Percentiles rank a stretch among this genome's conserved stretches.
These are phyloP conservation scores for Coreoperca whiteheadi DNA, from an alignment of 2,113 vertebrate genomes.

Conservation along the genomic window DNA sequence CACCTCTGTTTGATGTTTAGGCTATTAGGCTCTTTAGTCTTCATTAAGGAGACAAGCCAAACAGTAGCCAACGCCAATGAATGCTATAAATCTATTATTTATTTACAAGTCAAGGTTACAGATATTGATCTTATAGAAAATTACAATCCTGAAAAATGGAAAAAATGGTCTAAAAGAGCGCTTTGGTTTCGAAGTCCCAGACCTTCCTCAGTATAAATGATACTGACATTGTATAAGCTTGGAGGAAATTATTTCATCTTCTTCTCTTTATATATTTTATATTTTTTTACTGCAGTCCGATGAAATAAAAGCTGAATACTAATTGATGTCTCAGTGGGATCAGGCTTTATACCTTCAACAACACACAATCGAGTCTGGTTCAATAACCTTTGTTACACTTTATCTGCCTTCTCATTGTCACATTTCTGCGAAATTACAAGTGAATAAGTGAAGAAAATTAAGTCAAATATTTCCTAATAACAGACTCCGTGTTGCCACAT, in stretches of 20 bases:
- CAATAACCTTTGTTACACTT: constrained; percentile 50
- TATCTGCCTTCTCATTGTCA: constrained; percentile 28
- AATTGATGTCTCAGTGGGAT: constrained; percentile 56
- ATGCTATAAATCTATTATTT: constrained; percentile 37
- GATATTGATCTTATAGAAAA: constrained; percentile 32
- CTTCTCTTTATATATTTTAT: constrained; percentile 36
- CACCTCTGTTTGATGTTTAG: constrained; percentile 56
- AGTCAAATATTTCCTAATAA: constrained; percentile 27
- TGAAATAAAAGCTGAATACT: constrained; percentile 60
- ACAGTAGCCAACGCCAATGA: constrained; percentile 27
- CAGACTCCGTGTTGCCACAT: background rate
- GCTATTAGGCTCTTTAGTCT: constrained; percentile 64
- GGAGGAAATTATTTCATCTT: constrained; percentile 34
- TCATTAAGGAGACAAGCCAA: constrained; percentile 57
- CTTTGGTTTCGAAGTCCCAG: constrained; percentile 12
- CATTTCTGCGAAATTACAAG: constrained; percentile 43
- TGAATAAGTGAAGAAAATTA: constrained; percentile 9
- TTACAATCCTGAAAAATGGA: constrained; percentile 37
- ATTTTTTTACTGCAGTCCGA: constrained; percentile 54
- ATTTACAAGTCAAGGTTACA: constrained; percentile 52
- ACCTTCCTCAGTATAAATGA: constrained; percentile 25
- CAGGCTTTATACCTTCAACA: constrained; percentile 44
- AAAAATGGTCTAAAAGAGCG: constrained; percentile 2
- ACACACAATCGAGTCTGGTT: constrained; percentile 28
- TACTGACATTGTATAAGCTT: constrained; percentile 17